Base-by-base conservation (phyloP, 2,113 vertebrate species). In the Stigmatopora argus region DNA sequence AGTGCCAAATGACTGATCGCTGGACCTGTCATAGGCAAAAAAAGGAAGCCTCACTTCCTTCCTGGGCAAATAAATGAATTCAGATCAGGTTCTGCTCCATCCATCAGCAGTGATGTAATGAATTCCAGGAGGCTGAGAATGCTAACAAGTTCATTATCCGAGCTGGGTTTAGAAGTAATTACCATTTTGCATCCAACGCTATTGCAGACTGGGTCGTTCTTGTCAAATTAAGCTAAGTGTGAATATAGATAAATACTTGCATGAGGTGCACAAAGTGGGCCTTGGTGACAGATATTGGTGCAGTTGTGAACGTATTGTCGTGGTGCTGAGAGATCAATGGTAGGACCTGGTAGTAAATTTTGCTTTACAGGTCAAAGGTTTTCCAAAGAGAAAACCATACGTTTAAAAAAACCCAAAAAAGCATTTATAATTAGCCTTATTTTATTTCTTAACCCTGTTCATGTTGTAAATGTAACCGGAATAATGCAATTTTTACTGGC, bases 71-170 rank as follows among this genome's bases (percentile, higher is more conserved):
- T 21, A 41, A 77, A 74, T 66, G 74, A 74, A 80, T 83, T 68
- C 73, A 41, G 78, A 83, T 78, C 85, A 62, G 70, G 75, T 75
- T 83, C 74, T 72, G 78, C 78, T 80, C 74, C 61, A 64, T 73
- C 78, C 73, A 78, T 63, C 59, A 61, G 15, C 44, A 62, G 82
- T 55, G 23, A 55, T 44, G 62, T 81, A 82, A 89, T 86, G 80
- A 82, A 88, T 85, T 86, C 78, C 86, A 86, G 81, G 82, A 87
- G 86, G 85, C 80, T 85, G 84, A 83, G 86, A 83, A 80, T 84
- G 80, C 78, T 89, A 90, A 87, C 79, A 31, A 82, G 83, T 88
- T 88, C 78, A 88, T 90, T 89, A 86, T 86, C 85, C 71, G 85
- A 64, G 78, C 77, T 66, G 52, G 66, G 70, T 87, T 83, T 84